Percentiles rank a stretch among this genome's conserved stretches.
phyloP scores from a whole-genome alignment of 2,113 vertebrate genomes.

The Dasypus novemcinctus region DNA sequence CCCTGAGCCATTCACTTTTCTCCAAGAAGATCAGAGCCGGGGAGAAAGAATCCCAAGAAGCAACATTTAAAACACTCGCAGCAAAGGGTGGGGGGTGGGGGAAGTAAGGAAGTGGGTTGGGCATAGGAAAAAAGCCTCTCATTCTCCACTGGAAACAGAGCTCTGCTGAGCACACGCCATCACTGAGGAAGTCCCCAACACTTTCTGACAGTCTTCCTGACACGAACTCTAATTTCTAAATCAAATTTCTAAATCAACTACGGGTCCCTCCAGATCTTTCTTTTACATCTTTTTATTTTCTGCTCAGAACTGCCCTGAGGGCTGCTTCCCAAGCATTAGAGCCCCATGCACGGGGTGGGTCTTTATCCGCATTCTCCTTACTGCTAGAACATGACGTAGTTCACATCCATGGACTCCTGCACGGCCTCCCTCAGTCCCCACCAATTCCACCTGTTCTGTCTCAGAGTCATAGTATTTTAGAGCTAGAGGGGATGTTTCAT shows the following conservation, averaged over 20 bases:
- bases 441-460: slow-evolving; percentile 13
- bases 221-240: not conserved
- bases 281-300: slow-evolving; percentile 11
- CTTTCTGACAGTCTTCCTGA: not conserved
- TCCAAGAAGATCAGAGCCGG: not conserved
- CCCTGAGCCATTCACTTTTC: not conserved
- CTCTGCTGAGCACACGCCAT: not conserved
- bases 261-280: not conserved
- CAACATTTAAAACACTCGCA: not conserved
- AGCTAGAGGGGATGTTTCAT: not conserved
- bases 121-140: not conserved
- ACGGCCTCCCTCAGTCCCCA: not conserved
- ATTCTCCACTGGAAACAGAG: not conserved
- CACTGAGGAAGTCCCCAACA: not conserved
- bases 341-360: not conserved
- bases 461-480: not conserved
- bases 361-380: not conserved
- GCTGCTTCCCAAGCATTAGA: not conserved
- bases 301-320: not conserved
- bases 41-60: not conserved
- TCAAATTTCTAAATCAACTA: not conserved
- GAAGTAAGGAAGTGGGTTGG: too few relatives aligned
- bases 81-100: not conserved
- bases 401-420: not conserved
- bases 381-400: accelerated